Evolutionary conservation across 2,888 invertebrate species (phyloP), one percentile per base, ranked within the genome.

Genomic region (Nebria brevicollis): DNA sequence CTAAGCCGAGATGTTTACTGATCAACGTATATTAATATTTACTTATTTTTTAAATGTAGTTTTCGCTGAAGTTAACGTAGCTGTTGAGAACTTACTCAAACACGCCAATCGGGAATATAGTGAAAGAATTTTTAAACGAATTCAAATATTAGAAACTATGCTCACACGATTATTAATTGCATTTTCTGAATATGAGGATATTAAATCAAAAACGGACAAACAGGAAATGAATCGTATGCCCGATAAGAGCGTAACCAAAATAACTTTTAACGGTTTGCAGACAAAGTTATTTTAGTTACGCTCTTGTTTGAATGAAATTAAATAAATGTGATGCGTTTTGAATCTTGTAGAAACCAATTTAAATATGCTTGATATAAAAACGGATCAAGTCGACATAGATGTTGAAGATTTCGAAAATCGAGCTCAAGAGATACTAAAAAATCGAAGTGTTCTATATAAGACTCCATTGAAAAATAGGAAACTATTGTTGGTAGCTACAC

Each of bases 401-500:
- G 75, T 88, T 66, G 84, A 86, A 41, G 85, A 86, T 34, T 85
- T 88, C 13, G 84, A 86, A 26, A 83, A 83, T 26, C 85, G 85
- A 83, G 87, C 87, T 13, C 85, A 86, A 83, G 83, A 87, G 82
- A 86, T 88, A 76, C 82, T 88, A 34, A 86, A 87, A 84, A 86
- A 88, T 72, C 83, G 88, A 34, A 89, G 88, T 82, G 85, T 88
- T 64, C 83, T 88, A 65, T 87, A 87, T 83, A 84, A 83, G 76
- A 87, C 85, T 11, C 86, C 86, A 13, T 77, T 78, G 43, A 84
- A 85, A 64, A 42, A 43, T 15, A 78, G 34, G 20, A 77, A 68
- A 81, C 1, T 73, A 7, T 25, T 75, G 72, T 25, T 77, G 64
- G 34, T n/a, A 64, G 66, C 43, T n/a, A 77, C 76, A 68, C 66